Percentiles rank a stretch among this genome's conserved stretches.
phyloP scores from a whole-genome alignment of 2,113 vertebrate species.

The Mystacornis crossleyi region DNA sequence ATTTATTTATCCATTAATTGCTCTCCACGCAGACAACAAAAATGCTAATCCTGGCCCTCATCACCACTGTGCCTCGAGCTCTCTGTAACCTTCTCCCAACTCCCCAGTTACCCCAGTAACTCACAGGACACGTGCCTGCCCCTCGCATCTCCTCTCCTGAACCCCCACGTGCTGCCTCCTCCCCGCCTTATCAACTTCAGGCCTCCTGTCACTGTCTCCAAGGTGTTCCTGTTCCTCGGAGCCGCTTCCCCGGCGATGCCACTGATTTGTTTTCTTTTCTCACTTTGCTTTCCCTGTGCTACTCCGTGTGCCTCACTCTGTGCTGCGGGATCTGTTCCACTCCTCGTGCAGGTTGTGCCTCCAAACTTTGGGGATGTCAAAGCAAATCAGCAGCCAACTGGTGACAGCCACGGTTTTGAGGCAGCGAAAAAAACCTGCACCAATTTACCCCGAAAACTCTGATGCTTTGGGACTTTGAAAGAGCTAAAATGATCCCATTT shows the following conservation, averaged over 20 bases:
- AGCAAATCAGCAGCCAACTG: neutral
- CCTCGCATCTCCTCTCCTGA: neutral
- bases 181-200: neutral
- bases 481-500: neutral
- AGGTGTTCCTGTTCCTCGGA: neutral
- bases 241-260: neutral
- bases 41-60: neutral
- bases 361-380: neutral
- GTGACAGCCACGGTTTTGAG: neutral
- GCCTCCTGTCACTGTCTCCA: neutral
- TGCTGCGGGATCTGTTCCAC: neutral
- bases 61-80: neutral
- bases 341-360: neutral
- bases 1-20: neutral
- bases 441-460: neutral
- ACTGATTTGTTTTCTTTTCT: neutral
- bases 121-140: neutral
- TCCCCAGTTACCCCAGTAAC: neutral
- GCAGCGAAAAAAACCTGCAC: neutral
- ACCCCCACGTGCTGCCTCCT: neutral
- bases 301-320: rapidly evolving
- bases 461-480: neutral
- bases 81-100: neutral
- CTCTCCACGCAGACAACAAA: neutral
- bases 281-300: neutral